Evolutionary conservation across 2,888 invertebrate species (phyloP).

Genomic region (Apamea epomidion): DNA sequence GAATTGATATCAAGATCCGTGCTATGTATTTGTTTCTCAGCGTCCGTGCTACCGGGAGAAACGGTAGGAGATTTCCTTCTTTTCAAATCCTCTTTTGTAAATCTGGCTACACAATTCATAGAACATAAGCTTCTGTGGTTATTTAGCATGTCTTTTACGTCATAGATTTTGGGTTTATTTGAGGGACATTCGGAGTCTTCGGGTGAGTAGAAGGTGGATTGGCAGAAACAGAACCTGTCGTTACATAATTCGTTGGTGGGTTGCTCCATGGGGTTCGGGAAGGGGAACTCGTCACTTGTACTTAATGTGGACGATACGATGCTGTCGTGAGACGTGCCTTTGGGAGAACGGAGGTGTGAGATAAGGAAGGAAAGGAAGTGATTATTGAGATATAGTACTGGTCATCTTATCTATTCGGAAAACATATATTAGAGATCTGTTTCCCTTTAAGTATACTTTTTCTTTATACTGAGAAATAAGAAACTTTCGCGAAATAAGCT

Average conservation of each 20-base stretch:
- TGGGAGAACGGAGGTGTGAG: slow-evolving; percentile 36
- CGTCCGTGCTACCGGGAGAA: slow-evolving; percentile 68
- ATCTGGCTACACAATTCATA: slow-evolving; percentile 73
- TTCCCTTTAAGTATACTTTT: not conserved
- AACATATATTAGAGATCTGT: not conserved
- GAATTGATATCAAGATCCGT: slow-evolving; percentile 76
- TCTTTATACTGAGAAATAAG: not conserved
- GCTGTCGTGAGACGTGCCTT: slow-evolving; percentile 71
- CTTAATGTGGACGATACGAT: slow-evolving; percentile 59
- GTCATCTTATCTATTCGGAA: not conserved
- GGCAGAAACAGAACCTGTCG: slow-evolving; percentile 24
- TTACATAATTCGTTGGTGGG: slow-evolving; percentile 5
- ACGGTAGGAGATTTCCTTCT: slow-evolving; percentile 63
- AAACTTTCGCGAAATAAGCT: not conserved
- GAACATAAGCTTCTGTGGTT: slow-evolving; percentile 74
- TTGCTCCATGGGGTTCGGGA: not conserved
- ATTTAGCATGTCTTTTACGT: slow-evolving; percentile 27
- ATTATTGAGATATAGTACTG: not conserved
- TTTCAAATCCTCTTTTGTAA: slow-evolving; percentile 48
- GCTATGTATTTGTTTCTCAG: slow-evolving; percentile 76
- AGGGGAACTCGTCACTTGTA: slow-evolving; percentile 57
- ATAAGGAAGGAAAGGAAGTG: slow-evolving; percentile 12
- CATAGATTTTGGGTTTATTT: slow-evolving; percentile 28
- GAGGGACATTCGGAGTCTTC: not conserved
- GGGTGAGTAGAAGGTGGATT: slow-evolving; percentile 18